These are phyloP conservation scores for Pagetopsis macropterus DNA, from an alignment of 2,797 vertebrate genomes.

Conservation along the genomic window DNA sequence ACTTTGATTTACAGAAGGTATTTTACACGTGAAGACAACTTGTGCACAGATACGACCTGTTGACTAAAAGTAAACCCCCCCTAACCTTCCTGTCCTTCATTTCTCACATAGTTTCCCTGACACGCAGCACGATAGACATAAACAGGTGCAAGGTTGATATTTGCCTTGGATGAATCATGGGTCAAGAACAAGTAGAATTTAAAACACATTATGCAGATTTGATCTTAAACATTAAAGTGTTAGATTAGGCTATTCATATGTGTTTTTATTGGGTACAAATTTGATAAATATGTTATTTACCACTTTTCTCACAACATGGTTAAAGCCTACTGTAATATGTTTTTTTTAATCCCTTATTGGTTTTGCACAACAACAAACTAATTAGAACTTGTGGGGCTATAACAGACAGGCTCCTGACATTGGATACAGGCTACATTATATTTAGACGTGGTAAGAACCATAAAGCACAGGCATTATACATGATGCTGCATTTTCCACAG, in stretches of 20 bases:
- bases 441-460: slow-evolving; percentile 60
- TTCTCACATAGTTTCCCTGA: slow-evolving; percentile 36
- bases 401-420: slow-evolving; percentile 41
- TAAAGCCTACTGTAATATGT: neutral
- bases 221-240: neutral
- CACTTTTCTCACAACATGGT: neutral
- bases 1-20: slow-evolving; percentile 4
- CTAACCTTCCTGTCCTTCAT: slow-evolving; percentile 24
- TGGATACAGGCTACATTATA: slow-evolving; percentile 58
- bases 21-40: neutral
- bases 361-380: neutral
- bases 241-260: neutral
- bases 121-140: slow-evolving; percentile 38
- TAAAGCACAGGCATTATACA: slow-evolving; percentile 13
- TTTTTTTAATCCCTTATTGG: slow-evolving; percentile 8
- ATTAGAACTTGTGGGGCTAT: neutral
- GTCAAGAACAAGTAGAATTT: slow-evolving; percentile 25
- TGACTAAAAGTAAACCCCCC: slow-evolving; percentile 25
- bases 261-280: neutral
- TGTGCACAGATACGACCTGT: slow-evolving; percentile 42
- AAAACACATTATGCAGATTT: neutral
- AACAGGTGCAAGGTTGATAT: slow-evolving; percentile 57
- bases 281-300: neutral
- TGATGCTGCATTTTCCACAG: slow-evolving; percentile 12
- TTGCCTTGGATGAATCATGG: neutral